Percentiles rank a stretch among this genome's conserved stretches.
phyloP scores from a whole-genome alignment of 2,797 vertebrate genomes.

The Enteromius fasciolatus region DNA sequence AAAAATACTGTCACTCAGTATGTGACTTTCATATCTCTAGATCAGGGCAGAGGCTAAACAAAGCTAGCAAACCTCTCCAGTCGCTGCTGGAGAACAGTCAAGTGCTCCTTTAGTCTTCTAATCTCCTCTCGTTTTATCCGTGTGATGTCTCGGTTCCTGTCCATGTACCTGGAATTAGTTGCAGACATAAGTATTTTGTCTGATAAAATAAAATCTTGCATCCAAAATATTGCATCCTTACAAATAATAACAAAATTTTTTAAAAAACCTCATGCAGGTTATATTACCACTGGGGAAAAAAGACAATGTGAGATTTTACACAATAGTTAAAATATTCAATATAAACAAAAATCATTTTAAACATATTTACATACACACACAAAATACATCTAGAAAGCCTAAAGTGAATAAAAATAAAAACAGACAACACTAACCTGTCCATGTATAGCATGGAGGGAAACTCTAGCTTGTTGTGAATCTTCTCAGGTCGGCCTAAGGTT shows the following conservation, averaged over 20 bases:
- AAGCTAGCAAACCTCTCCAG: conserved; percentile 87
- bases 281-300: neutral
- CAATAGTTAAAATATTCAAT: neutral
- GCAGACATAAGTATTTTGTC: neutral
- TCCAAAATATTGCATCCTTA: too few relatives aligned
- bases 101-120: conserved; percentile 94
- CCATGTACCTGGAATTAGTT: conserved; percentile 88
- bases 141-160: conserved; percentile 95
- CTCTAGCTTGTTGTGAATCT: conserved; percentile 99
- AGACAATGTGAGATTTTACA: too few relatives aligned
- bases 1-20: conserved; percentile 6
- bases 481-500: conserved; percentile 95
- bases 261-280: too few relatives aligned
- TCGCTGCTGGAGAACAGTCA: conserved; percentile 94
- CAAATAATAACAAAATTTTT: too few relatives aligned
- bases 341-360: neutral
- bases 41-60: neutral
- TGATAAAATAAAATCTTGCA: too few relatives aligned
- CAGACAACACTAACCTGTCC: conserved; percentile 84
- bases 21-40: neutral
- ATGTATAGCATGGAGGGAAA: conserved; percentile 96
- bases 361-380: neutral
- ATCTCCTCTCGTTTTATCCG: conserved; percentile 98
- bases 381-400: neutral
- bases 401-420: neutral